Evolutionary conservation across 1,140 invertebrate species (phyloP), one percentile per base, ranked within the genome.

Genomic region (Zaprionus inermis): DNA sequence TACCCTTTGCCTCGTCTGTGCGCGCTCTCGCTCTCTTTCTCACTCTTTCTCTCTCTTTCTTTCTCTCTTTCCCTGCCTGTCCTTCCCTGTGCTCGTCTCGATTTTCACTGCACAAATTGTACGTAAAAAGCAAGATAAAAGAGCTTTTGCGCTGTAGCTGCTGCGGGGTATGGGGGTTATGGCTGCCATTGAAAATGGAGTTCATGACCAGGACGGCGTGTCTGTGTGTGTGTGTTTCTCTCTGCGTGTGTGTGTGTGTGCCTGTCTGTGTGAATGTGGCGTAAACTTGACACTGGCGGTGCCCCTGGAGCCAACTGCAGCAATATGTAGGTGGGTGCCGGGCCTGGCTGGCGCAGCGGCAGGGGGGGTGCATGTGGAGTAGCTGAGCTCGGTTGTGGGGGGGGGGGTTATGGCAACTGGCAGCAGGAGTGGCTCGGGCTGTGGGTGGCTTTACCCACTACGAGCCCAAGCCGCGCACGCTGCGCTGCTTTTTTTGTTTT

Each of bases 111-210:
- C 79, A 89, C 72, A 82, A 83, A 83, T 76, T 61, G 70, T 83
- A 76, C 76, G 74, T 68, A 78, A 28, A 24, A 24, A 72, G 76
- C 79, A 82, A 82, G 83, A 86, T 88, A 86, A 86, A 86, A 86
- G 79, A 79, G 79, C 83, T 88, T 83, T 84, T 83, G 81, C 83
- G 66, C n/a, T 44, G n/a, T 16, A n/a, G 38, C 59, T 34, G 58
- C 44, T 34, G n/a, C 38, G 61, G 30, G 60, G 58, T 61, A 41
- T n/a, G 49, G 61, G 30, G 60, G 54, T 67, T 75, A 64, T 75
- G 76, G 67, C 84, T 90, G 88, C 86, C 88, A 90, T 90, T 90
- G 88, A 90, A 90, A 90, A 83, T 81, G 79, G 86, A 90, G 86
- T 90, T 90, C 80, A 82, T 82, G 80, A 82, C 77, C 80, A 82